Evolutionary conservation across 2,888 invertebrate species (phyloP).

Genomic region (Ennomos erosarius): DNA sequence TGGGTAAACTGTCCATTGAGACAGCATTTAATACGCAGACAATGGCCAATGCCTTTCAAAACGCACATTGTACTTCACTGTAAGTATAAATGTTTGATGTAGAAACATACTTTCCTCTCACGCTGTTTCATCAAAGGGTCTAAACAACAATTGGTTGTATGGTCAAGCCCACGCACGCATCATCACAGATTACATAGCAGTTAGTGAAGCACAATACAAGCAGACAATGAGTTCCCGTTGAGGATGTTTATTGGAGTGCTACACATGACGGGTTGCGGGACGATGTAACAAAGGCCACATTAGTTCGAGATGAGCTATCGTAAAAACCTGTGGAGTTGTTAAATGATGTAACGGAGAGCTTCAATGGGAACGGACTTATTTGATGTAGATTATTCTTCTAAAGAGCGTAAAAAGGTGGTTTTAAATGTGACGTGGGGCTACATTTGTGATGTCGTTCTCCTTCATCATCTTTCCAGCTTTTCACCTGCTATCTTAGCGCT

Average conservation of each 20-base stretch:
- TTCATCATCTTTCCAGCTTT: too few relatives aligned
- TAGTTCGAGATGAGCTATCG: constrained; percentile 56
- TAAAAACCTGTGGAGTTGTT: constrained; percentile 45
- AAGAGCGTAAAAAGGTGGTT: constrained; percentile 17
- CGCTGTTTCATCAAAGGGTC: constrained; percentile 50
- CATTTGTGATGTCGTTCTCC: too few relatives aligned
- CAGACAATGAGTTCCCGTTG: constrained; percentile 55
- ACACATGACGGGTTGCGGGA: constrained; percentile 48
- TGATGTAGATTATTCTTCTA: constrained; percentile 25
- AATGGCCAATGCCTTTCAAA: constrained; percentile 13
- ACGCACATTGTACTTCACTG: constrained; percentile 33
- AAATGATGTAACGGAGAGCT: constrained; percentile 40
- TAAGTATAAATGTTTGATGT: constrained; percentile 42
- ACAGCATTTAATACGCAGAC: constrained; percentile 15
- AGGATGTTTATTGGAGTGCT: constrained; percentile 58
- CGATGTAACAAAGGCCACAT: constrained; percentile 57
- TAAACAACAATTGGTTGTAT: constrained; percentile 53
- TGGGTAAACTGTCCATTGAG: constrained; percentile 10
- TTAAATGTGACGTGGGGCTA: constrained; percentile 3
- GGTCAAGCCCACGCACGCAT: constrained; percentile 56
- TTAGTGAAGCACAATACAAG: constrained; percentile 41
- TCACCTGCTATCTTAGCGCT: too few relatives aligned
- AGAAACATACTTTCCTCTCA: constrained; percentile 43
- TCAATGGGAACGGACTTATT: constrained; percentile 26
- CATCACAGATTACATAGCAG: constrained; percentile 38